Conservation (phyloP, 2,113 vertebrate species). For the Charadrius vociferus region DNA sequence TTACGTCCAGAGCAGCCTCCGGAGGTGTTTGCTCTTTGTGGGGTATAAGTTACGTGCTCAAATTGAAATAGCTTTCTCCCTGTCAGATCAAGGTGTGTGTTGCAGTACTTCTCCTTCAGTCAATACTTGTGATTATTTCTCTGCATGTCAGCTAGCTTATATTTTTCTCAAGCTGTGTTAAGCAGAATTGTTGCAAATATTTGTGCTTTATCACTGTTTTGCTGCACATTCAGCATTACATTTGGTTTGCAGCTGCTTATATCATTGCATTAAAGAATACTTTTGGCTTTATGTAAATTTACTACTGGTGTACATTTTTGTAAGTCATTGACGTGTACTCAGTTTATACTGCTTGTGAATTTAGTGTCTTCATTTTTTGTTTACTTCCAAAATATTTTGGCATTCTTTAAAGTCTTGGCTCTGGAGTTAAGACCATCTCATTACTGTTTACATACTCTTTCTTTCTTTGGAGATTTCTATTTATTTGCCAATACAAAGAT, state of each 20-base stretch:
- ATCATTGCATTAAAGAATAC: background rate
- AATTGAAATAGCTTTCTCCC: background rate
- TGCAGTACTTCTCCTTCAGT: background rate
- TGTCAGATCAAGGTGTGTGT: background rate
- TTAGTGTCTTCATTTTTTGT: background rate
- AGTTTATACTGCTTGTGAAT: background rate
- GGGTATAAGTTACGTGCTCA: accelerated
- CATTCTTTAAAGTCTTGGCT: background rate
- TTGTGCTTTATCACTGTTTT: background rate
- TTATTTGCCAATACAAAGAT: background rate
- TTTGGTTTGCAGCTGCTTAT: background rate
- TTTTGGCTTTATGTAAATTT: background rate
- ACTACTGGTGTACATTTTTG: background rate
- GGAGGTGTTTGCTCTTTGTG: background rate
- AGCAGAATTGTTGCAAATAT: background rate
- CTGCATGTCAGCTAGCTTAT: background rate
- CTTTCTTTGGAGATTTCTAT: background rate
- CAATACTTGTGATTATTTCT: background rate
- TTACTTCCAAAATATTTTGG: background rate
- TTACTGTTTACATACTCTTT: background rate
- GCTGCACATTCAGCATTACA: background rate
- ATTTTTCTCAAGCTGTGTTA: background rate
- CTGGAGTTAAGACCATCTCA: background rate
- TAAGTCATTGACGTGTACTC: background rate
- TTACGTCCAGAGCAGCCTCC: background rate